Evolutionary conservation across 2,113 vertebrate species (phyloP), one percentile per base, ranked within the genome.

Genomic region (Oncorhynchus nerka): DNA sequence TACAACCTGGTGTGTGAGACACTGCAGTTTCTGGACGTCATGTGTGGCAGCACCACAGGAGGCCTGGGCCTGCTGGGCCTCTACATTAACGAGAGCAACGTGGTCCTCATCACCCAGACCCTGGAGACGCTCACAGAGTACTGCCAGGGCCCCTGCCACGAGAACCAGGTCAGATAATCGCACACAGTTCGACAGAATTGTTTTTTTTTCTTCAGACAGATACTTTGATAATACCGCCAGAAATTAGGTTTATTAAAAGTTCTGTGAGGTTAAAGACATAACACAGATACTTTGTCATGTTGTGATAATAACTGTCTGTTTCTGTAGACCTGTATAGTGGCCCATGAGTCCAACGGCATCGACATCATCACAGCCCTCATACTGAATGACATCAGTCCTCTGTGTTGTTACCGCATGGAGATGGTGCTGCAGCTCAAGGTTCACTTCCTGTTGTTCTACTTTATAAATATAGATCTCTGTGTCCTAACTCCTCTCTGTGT

Each of bases 1-100:
- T 99, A 99, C 91, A 99, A 99, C 92, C 82, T 99, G 91, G 98
- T 99, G 87, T 99, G 97, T 0, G 97, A 99, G 94, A 99, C 98
- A 0, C 94, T 99, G 71, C 97, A 99, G 92, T 99, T 99, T 90
- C 92, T 99, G 77, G 98, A 99, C 89, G 97, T 98, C 91, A 99
- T 99, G 97, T 99, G 98, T 0, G 98, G 98, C 13, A 98, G 97
- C 91, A 99, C 98, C 82, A 99, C 98, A 0, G 98, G 98, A 0
- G 97, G 97, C 0, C 92, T 99, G 89, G 98, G 98, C 62, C 94
- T 99, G 79, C 93, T 99, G 77, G 98, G 98, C 20, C 95, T 99
- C 85, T 99, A 99, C 92, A 98, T 99, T 91, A 99, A 99, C 0
- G 98, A 98, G 81, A 94, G 93, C 76, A 99, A 99, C 0, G 98